Base-by-base conservation (phyloP, 2,797 vertebrate species). In the Huso huso region DNA sequence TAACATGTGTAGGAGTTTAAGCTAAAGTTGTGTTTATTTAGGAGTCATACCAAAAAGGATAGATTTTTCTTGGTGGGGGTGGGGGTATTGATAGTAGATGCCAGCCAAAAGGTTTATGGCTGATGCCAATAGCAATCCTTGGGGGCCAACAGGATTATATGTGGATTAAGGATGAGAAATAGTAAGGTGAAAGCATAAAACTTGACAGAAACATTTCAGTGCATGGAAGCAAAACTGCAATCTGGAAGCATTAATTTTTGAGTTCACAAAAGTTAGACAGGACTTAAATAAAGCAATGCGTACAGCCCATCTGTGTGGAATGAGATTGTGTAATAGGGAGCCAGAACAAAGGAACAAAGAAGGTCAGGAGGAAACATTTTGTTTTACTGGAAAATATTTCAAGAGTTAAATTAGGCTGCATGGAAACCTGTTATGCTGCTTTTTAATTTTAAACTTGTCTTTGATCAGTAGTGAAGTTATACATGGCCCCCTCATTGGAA, bases 81-180 rank as follows among this genome's bases (percentile, higher is more conserved):
- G 63, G 73, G 74, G 77, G 70, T 68, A 71, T 72, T 73, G 65
- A 53, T 64, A 51, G 75, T 73, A 48, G 69, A 70, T 71, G 51
- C 76, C 69, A 69, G 77, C 77, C 82, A 83, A 79, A 87, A 87
- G 79, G 77, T 79, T 82, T 74, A 75, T 50, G 75, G 82, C 84
- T 84, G 82, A 84, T 81, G 81, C 81, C 75, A 83, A 79, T 79
- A 84, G 80, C 84, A 87, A 88, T 89, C 84, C 86, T 87, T 81
- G 84, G 80, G 77, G 81, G 79, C 80, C 86, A 83, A 82, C 85
- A 65, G 62, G 78, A 83, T 83, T 86, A 83, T 77, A 79, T 74
- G 53, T 81, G 79, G 81, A 86, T 79, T 75, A 81, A 73, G 78
- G 79, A 76, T 75, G 70, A 74, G 67, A 75, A 81, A 76, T 73